Conservation (phyloP, 2,113 vertebrate species). For the Prionailurus viverrinus region DNA sequence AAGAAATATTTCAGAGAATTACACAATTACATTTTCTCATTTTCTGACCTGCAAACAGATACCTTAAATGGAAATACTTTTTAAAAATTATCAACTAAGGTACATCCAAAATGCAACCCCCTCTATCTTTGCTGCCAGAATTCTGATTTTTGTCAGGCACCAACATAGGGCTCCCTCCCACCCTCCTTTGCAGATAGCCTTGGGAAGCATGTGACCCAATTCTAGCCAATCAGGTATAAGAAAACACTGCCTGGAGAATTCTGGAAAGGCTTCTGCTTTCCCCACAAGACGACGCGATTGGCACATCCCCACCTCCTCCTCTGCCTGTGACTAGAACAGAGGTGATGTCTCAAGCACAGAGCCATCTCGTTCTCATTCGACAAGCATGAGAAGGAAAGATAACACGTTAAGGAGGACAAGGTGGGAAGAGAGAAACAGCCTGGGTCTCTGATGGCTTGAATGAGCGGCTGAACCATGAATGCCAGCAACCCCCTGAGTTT, state of each 20-base stretch:
- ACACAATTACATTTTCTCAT: constrained; percentile 92
- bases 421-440: not conserved
- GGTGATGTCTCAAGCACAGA: not conserved
- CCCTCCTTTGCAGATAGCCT: not conserved
- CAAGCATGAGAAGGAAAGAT: not conserved
- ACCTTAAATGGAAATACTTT: constrained; percentile 91
- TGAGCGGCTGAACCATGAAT: not conserved
- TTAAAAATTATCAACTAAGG: constrained; percentile 88
- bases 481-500: not conserved
- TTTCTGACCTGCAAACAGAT: constrained; percentile 99
- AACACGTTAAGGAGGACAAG: not conserved
- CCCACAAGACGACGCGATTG: not conserved
- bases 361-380: not conserved
- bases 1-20: constrained; percentile 89
- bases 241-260: not conserved
- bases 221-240: not conserved
- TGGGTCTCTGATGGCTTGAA: not conserved
- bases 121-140: not conserved
- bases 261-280: not conserved
- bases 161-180: not conserved
- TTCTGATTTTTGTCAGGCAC: not conserved
- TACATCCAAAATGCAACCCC: constrained; percentile 90
- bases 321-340: not conserved
- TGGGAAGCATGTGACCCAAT: not conserved
- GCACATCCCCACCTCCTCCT: not conserved